Conservation (phyloP, 2,888 invertebrate species). For the Yponomeuta malinellus region DNA sequence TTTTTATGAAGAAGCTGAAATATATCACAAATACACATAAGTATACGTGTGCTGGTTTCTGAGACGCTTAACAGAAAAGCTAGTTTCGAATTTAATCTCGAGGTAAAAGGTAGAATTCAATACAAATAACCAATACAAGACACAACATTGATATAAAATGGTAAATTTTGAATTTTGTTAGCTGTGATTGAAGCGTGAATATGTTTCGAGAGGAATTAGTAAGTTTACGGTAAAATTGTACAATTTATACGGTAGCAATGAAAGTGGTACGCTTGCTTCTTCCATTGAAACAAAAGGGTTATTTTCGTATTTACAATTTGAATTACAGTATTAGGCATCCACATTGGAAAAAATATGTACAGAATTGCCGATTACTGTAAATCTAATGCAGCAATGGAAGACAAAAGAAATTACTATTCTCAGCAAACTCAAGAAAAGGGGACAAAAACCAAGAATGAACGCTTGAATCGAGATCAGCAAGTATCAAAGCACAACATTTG, state of each 20-base stretch:
- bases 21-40: slow-evolving; percentile 68
- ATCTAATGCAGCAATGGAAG: slow-evolving; percentile 12
- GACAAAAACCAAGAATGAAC: slow-evolving; percentile 7
- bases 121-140: slow-evolving; percentile 74
- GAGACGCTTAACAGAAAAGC: slow-evolving; percentile 4
- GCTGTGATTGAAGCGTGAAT: slow-evolving; percentile 68
- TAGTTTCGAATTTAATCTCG: slow-evolving; percentile 9
- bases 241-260: slow-evolving; percentile 17
- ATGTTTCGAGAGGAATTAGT: slow-evolving; percentile 64
- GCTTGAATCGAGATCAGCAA: slow-evolving; percentile 30
- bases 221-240: slow-evolving; percentile 11
- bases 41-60: slow-evolving; percentile 25
- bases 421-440: not conserved
- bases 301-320: not conserved
- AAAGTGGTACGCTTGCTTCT: slow-evolving; percentile 17
- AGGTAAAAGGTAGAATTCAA: slow-evolving; percentile 32
- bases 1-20: slow-evolving; percentile 74
- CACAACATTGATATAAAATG: slow-evolving; percentile 56
- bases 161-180: slow-evolving; percentile 73
- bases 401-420: not conserved
- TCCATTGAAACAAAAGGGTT: slow-evolving; percentile 11
- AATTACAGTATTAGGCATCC: not conserved
- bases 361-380: not conserved
- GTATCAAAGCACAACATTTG: slow-evolving; percentile 28
- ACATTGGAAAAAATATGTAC: not conserved